Percentiles rank a stretch among this genome's conserved stretches.
Evolutionary conservation across 2,797 vertebrate species (phyloP).

Genomic region (Semotilus atromaculatus): DNA sequence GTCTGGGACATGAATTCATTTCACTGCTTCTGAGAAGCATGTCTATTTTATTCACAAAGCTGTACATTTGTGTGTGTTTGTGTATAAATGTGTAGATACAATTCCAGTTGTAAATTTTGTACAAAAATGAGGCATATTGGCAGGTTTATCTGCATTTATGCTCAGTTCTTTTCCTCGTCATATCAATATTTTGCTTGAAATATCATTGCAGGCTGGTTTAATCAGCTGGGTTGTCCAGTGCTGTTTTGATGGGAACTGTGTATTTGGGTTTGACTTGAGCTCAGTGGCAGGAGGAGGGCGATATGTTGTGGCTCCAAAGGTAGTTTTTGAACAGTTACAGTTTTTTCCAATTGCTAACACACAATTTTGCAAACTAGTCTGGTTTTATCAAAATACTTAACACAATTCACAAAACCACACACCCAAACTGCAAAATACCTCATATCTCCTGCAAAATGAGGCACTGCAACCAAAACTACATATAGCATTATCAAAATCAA

Average conservation of each 20-base stretch:
- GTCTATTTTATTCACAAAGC: constrained; percentile 78
- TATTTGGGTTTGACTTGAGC: constrained; percentile 31
- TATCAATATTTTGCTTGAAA: constrained; percentile 49
- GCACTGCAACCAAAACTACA: no score
- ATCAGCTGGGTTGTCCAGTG: constrained; percentile 37
- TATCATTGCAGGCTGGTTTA: constrained; percentile 31
- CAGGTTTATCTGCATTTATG: constrained; percentile 52
- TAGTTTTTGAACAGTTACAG: constrained; percentile 15
- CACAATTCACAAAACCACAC: no score
- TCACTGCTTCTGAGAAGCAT: constrained; percentile 95
- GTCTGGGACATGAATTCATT: constrained; percentile 85
- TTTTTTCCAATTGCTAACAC: no score
- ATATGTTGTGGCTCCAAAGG: constrained; percentile 3
- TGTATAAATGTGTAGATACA: constrained; percentile 49
- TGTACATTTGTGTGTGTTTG: constrained; percentile 67
- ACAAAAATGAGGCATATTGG: constrained; percentile 44
- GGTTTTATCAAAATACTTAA: no score
- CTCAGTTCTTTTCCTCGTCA: constrained; percentile 25
- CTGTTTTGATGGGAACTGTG: constrained; percentile 6
- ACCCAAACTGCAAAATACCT: no score
- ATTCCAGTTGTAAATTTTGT: constrained; percentile 57
- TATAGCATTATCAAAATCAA: no score
- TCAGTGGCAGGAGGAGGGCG: not conserved
- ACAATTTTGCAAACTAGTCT: no score
- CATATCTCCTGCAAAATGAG: no score